Base-by-base conservation (phyloP, 2,797 vertebrate genomes). In the Rhinatrema bivittatum region DNA sequence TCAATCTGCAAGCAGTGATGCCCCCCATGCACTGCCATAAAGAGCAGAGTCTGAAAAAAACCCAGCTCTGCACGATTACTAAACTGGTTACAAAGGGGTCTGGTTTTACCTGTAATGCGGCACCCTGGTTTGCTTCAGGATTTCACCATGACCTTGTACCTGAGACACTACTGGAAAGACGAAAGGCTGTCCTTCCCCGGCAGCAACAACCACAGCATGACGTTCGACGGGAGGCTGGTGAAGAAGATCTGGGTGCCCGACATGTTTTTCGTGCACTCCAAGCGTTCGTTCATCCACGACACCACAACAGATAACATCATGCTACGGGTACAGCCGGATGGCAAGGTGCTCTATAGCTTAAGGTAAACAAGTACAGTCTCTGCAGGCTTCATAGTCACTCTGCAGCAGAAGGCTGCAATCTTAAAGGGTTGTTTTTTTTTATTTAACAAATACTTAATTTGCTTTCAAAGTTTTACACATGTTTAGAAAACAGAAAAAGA, bases 191-290 rank as follows among this genome's bases (percentile, higher is more conserved):
- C 94, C 2, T 98, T 99, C 56, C 92, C 89, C 1, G 98, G 95
- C 79, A 87, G 80, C 60, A 99, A 90, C 72, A 99, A 98, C 74
- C 91, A 94, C 57, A 99, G 94, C 74, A 96, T 98, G 95, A 99
- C 95, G 4, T 99, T 99, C 5, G 95, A 99, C 8, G 92, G 94
- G 39, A 84, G 94, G 15, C 77, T 99, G 51, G 94, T 93, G 47
- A 97, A 96, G 76, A 99, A 98, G 77, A 99, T 98, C 48, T 99
- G 94, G 95, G 94, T 99, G 5, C 95, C 95, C 0, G 94, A 99
- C 65, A 95, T 99, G 92, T 99, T 99, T 61, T 99, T 99, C 0
- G 94, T 99, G 39, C 95, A 98, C 68, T 99, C 94, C 23, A 99
- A 99, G 63, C 85, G 91, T 34, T 98, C 94, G 15, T 98, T 99